Base-by-base conservation (phyloP, 92 coral and sea anemone genomes). In the Nematostella vectensis region DNA sequence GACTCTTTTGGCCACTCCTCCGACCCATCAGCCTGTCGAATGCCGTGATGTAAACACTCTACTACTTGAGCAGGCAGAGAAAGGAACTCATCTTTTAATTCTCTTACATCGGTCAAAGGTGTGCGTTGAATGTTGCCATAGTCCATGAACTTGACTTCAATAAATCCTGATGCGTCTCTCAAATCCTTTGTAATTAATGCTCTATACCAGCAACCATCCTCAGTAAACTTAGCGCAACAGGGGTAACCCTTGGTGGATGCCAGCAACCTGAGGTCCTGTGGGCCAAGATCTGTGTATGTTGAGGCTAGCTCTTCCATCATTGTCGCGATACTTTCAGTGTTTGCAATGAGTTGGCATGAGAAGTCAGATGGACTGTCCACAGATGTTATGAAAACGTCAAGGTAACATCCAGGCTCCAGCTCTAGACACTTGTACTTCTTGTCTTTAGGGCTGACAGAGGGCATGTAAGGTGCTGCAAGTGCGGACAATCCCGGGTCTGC, bases 221-320 rank as follows among this genome's bases (percentile, higher is more conserved):
- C 98, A 25, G 88, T 61, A 62, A 81, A 91, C 61, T 74, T 80
- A 15, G 98, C 96, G 75, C 98, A 91, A 50, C 98, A 91, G 0
- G 96, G 93, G 47, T 77, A 74, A 2, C 89, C 85, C 15, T 68
- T 71, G 17, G 74, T 53, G 43, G 96, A 78, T 6, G 96, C 81
- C 55, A 64, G 67, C 31, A 91, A 57, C 11, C 81, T 85, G n/a
- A 87, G 69, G 3, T 56, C 59, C 1, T 78, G 83, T 48, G 78
- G 79, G 4, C 71, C 65, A 1, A 71, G 76, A 23, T 86, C 88
- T 29, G 79, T 39, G 25, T 91, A 91, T 18, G 76, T 78, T 8
- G 62, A 80, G 1, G 89, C 87, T 22, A 91, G 69, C 18, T 71
- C 76, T 26, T 75, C 95, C 88, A 91, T 77, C 2, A 91, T 48